These are phyloP conservation scores for Puffinus mauretanicus DNA, from an alignment of 2,113 vertebrate genomes.

Conservation along the genomic window DNA sequence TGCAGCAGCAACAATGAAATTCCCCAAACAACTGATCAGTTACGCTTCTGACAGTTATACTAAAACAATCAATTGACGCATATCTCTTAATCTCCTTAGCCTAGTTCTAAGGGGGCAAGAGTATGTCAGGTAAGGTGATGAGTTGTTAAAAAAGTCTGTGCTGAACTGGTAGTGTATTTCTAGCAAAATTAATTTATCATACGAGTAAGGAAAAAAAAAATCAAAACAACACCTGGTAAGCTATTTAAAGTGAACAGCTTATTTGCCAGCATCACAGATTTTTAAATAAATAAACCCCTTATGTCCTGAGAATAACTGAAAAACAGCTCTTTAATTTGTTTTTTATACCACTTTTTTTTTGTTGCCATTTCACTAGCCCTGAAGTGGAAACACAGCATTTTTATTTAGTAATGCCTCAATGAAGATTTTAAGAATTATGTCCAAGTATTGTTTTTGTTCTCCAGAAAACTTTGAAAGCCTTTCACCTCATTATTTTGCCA, in stretches of 20 bases:
- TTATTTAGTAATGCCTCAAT: neutral
- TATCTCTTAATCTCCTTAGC: neutral
- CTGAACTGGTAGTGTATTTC: neutral
- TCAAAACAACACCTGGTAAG: neutral
- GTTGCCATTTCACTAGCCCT: neutral
- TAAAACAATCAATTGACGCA: neutral
- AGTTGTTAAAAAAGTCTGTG: neutral
- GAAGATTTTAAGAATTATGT: neutral
- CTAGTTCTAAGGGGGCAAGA: neutral
- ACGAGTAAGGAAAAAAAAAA: neutral
- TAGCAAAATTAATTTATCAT: neutral
- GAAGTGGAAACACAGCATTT: neutral
- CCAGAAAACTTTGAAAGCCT: neutral
- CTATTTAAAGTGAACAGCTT: neutral
- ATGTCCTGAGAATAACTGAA: neutral
- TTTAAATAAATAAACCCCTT: neutral
- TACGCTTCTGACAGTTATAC: neutral
- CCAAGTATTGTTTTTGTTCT: neutral
- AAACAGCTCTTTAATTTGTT: neutral
- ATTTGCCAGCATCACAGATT: neutral
- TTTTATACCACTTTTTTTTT: neutral
- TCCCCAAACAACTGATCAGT: neutral
- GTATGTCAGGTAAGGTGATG: neutral
- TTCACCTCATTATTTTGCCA: constrained; percentile 1
- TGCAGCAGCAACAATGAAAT: neutral